Percentiles rank a stretch among this genome's conserved stretches.
These are phyloP conservation scores for Stenodera caucasica DNA, from an alignment of 2,888 invertebrate genomes.

Conservation along the genomic window DNA sequence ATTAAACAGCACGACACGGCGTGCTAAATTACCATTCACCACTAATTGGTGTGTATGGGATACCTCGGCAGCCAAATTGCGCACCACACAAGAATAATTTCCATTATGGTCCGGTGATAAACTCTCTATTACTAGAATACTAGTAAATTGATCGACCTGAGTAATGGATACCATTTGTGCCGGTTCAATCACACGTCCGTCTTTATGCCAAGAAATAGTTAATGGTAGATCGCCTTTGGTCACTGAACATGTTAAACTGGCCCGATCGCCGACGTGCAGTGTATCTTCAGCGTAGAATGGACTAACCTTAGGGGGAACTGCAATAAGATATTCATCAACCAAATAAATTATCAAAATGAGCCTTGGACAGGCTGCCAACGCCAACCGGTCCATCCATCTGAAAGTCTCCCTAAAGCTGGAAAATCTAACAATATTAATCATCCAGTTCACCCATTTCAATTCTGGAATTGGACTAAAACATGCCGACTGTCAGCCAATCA, in stretches of 20 bases:
- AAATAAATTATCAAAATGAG: slow-evolving; percentile 9
- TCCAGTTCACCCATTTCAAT: neutral
- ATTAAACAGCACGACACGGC: slow-evolving; percentile 52
- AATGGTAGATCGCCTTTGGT: slow-evolving; percentile 76
- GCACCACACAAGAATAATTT: slow-evolving; percentile 75
- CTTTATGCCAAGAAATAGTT: slow-evolving; percentile 76
- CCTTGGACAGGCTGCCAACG: neutral
- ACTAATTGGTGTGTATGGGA: slow-evolving; percentile 72
- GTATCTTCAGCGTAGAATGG: slow-evolving; percentile 71
- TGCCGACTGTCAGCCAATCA: neutral
- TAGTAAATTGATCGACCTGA: slow-evolving; percentile 76
- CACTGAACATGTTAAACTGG: slow-evolving; percentile 74
- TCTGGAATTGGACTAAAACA: neutral
- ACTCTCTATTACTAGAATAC: slow-evolving; percentile 76
- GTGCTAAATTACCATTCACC: slow-evolving; percentile 72
- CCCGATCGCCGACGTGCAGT: slow-evolving; percentile 72
- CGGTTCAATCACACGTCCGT: slow-evolving; percentile 66
- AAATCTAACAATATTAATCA: slow-evolving; percentile 13
- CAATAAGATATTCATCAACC: slow-evolving; percentile 47
- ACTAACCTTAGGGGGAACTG: slow-evolving; percentile 79
- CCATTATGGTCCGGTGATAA: slow-evolving; percentile 76
- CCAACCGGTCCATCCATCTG: neutral
- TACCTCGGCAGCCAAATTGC: slow-evolving; percentile 73
- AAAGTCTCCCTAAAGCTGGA: neutral
- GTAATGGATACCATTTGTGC: slow-evolving; percentile 67